Base-by-base conservation (phyloP, 1,140 invertebrate species). In the Coptotermes formosanus region DNA sequence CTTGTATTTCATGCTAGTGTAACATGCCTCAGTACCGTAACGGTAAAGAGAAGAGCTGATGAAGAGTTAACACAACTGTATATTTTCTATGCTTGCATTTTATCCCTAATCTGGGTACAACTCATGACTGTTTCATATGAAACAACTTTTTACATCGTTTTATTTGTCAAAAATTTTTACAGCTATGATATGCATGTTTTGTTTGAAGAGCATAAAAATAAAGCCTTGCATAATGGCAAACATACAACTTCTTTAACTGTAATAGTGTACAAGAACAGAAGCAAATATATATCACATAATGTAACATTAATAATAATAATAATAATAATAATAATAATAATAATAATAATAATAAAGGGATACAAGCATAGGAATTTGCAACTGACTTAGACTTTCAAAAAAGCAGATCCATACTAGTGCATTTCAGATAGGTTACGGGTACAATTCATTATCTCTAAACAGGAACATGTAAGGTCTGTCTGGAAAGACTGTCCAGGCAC, bases 151-250 rank as follows among this genome's bases (percentile, higher is more conserved):
- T 93, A 93, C 92, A 93, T 91, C 91, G 92, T 93, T 87, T 93
- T 93, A 93, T 94, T 94, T 93, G 92, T 94, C 92, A 93, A 94
- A 93, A 94, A 92, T 92, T 91, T 92, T 95, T 95, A 95, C 94
- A 95, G 94, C 94, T 95, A 95, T 95, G 94, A 95, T 95, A 95
- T 95, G 94, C 95, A 95, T 95, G 94, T 93, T 93, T 94, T 95
- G 93, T 93, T 94, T 94, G 93, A 93, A 93, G 93, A 93, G 92
- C 83, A 86, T 81, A 38, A 87, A 85, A 87, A 86, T 87, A 87
- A 87, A 87, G 87, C 87, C 83, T 85, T 87, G 87, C 59, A 87
- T 52, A 86, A 87, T 85, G 86, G 85, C 87, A 87, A 87, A 87
- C 83, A 85, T 21, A 75, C 69, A 86, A 87, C 81, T 86, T 87